Percentiles rank a stretch among this genome's conserved stretches.
These are phyloP conservation scores for Podocnemis expansa DNA, from an alignment of 2,113 vertebrate genomes.

Conservation along the genomic window DNA sequence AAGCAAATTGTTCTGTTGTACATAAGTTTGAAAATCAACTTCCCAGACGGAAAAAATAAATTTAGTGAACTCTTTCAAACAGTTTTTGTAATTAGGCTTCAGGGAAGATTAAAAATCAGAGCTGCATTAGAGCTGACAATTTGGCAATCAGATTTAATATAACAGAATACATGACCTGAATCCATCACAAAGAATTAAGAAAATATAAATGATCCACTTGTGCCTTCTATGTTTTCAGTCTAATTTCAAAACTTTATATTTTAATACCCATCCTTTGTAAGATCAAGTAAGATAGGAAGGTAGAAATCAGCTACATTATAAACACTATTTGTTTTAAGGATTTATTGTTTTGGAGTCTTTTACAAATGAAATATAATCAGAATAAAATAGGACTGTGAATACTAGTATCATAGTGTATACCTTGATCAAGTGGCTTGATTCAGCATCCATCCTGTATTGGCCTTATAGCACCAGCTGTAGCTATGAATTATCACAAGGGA, in stretches of 20 bases:
- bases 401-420: background rate
- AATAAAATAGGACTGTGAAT: background rate
- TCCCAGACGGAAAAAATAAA: background rate
- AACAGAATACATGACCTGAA: slow-evolving; percentile 71
- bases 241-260: background rate
- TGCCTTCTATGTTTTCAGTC: slow-evolving; percentile 25
- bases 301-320: background rate
- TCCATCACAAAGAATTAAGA: slow-evolving; percentile 68
- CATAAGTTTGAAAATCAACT: background rate
- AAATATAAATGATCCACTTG: slow-evolving; percentile 47
- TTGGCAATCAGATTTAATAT: slow-evolving; percentile 63
- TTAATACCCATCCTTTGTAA: background rate
- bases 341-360: background rate
- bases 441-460: background rate
- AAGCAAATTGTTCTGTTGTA: background rate
- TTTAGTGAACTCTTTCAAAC: slow-evolving; percentile 34
- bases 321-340: background rate
- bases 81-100: slow-evolving; percentile 56
- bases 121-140: slow-evolving; percentile 67
- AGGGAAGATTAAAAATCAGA: slow-evolving; percentile 57
- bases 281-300: background rate
- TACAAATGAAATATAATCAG: background rate
- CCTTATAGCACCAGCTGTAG: background rate
- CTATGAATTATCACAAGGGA: background rate
- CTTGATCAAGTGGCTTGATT: background rate